Conservation (phyloP, 2,888 invertebrate species). For the Pyrochroa serraticornis region DNA sequence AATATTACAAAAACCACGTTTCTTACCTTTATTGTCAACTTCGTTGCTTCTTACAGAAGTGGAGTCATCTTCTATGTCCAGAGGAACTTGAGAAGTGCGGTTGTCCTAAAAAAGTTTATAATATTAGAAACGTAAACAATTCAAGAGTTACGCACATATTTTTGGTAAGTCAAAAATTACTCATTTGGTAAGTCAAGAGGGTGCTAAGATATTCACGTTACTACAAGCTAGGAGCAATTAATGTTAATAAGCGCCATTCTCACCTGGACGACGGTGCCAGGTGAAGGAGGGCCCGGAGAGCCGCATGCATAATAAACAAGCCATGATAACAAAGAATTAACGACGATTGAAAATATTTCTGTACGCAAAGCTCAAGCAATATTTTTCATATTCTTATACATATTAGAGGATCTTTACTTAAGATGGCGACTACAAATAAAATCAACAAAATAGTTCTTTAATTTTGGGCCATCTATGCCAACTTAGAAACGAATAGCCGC, state of each 20-base stretch:
- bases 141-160: neutral
- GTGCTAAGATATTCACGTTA: neutral
- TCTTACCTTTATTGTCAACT: constrained; percentile 77
- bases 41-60: constrained; percentile 83
- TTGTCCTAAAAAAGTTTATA: constrained; percentile 70
- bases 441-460: no score
- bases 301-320: constrained; percentile 66
- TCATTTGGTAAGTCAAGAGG: neutral
- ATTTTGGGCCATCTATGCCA: no score
- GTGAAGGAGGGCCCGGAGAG: constrained; percentile 61
- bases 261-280: constrained; percentile 58
- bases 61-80: constrained; percentile 92
- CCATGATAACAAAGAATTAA: constrained; percentile 48
- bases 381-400: no score
- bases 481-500: no score
- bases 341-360: neutral
- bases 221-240: constrained; percentile 10
- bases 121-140: neutral
- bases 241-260: constrained; percentile 46
- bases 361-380: no score
- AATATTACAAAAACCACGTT: constrained; percentile 6
- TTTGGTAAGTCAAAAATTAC: neutral
- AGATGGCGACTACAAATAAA: no score
- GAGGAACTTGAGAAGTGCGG: constrained; percentile 86
- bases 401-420: no score